These are phyloP conservation scores for Hyles vespertilio DNA, from an alignment of 1,140 invertebrate genomes.

Conservation along the genomic window DNA sequence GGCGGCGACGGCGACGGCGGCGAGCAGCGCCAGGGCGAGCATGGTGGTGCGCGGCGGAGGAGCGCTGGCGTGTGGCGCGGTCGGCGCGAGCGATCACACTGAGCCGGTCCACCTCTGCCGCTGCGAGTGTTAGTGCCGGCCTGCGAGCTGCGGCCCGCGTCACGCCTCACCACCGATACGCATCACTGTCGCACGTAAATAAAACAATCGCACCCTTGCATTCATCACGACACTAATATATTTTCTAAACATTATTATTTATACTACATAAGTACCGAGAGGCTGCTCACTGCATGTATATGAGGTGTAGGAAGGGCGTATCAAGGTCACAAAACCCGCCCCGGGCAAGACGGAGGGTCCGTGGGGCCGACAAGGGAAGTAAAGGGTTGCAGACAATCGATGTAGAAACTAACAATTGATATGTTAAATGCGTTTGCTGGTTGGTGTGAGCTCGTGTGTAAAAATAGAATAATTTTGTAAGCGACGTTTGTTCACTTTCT, in stretches of 20 bases:
- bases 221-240: too few species aligned
- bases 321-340: conserved; percentile 55
- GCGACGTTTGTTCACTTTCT: conserved; percentile 7
- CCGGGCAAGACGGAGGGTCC: conserved; percentile 55
- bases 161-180: conserved; percentile 21
- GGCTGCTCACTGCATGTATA: not conserved
- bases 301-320: conserved; percentile 38
- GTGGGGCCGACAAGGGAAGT: conserved; percentile 27
- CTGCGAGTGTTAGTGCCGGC: conserved; percentile 21
- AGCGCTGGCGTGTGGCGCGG: conserved; percentile 40
- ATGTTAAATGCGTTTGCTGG: too few species aligned
- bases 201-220: conserved; percentile 22
- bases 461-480: too few species aligned
- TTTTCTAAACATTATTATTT: not conserved
- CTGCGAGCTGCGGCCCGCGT: conserved; percentile 34
- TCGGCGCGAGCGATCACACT: conserved; percentile 49
- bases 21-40: conserved; percentile 44
- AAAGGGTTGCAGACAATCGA: conserved; percentile 37
- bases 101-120: conserved; percentile 35
- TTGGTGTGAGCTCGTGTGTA: too few species aligned
- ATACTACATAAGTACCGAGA: not conserved
- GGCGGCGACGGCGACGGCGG: conserved; percentile 39
- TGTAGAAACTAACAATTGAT: conserved; percentile 7
- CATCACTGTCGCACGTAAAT: conserved; percentile 24
- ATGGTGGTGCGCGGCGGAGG: conserved; percentile 30